A percentile compares a stretch with the other conserved stretches of the same genome.
Conservation (phyloP, 2,113 vertebrate genomes). For the Chaetura pelagica region DNA sequence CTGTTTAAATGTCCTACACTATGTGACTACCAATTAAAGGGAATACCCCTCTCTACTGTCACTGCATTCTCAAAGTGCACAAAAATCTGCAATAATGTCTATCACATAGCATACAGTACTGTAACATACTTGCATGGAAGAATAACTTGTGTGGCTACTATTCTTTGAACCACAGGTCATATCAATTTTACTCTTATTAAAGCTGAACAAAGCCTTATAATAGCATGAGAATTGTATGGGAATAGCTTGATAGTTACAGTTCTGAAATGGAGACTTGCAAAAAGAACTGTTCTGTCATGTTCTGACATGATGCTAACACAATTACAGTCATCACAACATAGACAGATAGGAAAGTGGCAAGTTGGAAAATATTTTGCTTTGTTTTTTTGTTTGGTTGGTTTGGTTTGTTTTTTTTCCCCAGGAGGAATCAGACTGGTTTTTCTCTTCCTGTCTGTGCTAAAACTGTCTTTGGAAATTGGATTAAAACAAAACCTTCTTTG, state of each 20-base stretch:
- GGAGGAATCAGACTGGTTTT: not conserved
- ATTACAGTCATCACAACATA: not conserved
- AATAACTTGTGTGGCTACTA: not conserved
- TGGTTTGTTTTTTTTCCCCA: not conserved
- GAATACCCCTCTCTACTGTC: not conserved
- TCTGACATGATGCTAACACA: not conserved
- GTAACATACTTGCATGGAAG: not conserved
- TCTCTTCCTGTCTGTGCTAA: not conserved
- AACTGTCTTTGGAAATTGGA: not conserved
- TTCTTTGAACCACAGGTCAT: not conserved
- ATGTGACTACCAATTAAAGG: not conserved
- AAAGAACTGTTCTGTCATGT: not conserved
- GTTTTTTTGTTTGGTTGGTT: too few species aligned
- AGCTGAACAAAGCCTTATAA: not conserved
- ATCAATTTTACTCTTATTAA: not conserved
- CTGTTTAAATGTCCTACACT: not conserved
- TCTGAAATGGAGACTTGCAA: not conserved
- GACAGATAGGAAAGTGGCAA: not conserved
- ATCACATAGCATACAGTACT: not conserved
- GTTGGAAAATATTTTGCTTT: not conserved
- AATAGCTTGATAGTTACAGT: not conserved
- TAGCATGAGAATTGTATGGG: not conserved
- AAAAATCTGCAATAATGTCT: not conserved
- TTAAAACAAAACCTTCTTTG: not conserved
- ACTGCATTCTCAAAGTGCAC: not conserved